These are phyloP conservation scores for Nannoperca australis DNA, from an alignment of 2,797 vertebrate genomes.

Conservation along the genomic window DNA sequence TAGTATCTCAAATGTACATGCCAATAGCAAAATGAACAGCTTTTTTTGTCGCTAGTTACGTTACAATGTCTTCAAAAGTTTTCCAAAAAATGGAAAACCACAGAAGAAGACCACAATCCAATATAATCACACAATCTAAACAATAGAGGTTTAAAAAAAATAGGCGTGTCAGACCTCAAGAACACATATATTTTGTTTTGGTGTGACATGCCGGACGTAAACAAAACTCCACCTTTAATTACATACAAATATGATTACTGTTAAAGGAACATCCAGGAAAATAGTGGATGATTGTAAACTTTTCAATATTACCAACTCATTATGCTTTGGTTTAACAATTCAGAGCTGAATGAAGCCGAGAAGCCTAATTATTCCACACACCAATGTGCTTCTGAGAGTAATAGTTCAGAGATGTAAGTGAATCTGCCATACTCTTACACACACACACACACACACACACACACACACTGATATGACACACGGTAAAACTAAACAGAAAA, in stretches of 20 bases:
- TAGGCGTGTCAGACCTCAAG: not conserved
- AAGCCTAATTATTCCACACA: not conserved
- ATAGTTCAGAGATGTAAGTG: constrained; percentile 1
- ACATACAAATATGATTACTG: not conserved
- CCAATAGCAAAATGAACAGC: not conserved
- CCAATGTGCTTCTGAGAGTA: not conserved
- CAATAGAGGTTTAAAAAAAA: not conserved
- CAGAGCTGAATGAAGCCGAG: not conserved
- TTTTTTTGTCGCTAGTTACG: not conserved
- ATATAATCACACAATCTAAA: not conserved
- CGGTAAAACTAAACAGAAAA: not conserved
- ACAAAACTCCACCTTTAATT: constrained; percentile 10
- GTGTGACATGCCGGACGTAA: not conserved
- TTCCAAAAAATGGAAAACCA: not conserved
- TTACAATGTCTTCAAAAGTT: not conserved
- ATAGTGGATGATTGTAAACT: not conserved
- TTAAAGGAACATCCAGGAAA: not conserved
- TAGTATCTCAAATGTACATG: not conserved
- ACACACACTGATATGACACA: not conserved
- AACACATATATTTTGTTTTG: not conserved
- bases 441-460: not conserved
- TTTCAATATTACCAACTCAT: not conserved
- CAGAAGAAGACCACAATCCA: not conserved
- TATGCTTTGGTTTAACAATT: constrained; percentile 3
- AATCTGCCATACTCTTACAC: not conserved